These are phyloP conservation scores for Gymnocypris eckloni DNA, from an alignment of 2,797 vertebrate genomes.

Conservation along the genomic window DNA sequence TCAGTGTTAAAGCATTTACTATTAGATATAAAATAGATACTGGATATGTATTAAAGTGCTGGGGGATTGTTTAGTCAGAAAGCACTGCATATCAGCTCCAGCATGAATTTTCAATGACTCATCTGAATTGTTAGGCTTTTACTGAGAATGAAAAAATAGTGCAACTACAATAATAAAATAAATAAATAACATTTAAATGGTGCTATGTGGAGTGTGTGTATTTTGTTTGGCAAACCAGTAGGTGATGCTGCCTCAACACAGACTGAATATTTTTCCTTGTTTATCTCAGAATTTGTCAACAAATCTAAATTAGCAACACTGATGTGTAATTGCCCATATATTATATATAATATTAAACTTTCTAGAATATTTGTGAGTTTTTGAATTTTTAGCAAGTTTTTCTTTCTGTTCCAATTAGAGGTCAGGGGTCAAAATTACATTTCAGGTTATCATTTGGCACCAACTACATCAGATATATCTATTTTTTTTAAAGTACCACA, in stretches of 20 bases:
- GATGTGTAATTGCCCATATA: background rate
- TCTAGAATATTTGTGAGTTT: background rate
- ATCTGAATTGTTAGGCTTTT: slow-evolving; percentile 78
- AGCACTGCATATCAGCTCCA: slow-evolving; percentile 71
- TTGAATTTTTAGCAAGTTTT: background rate
- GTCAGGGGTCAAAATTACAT: background rate
- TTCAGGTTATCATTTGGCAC: background rate
- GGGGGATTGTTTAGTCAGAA: slow-evolving; percentile 74
- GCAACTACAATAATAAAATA: slow-evolving; percentile 81
- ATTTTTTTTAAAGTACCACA: background rate
- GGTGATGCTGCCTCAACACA: slow-evolving; percentile 21
- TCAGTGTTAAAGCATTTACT: slow-evolving; percentile 77
- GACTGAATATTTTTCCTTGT: background rate
- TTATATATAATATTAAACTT: background rate
- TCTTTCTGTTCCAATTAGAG: background rate
- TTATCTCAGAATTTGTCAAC: background rate
- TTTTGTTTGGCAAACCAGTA: slow-evolving; percentile 40
- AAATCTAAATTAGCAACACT: background rate
- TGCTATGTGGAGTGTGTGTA: slow-evolving; percentile 5
- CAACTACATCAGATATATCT: background rate
- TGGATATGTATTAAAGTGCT: slow-evolving; percentile 69
- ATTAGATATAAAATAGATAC: slow-evolving; percentile 71
- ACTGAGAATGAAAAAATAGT: slow-evolving; percentile 69
- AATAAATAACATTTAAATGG: background rate
- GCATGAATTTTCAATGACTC: slow-evolving; percentile 58